phyloP scores from a whole-genome alignment of 2,113 vertebrate genomes.

The Eretmochelys imbricata region DNA sequence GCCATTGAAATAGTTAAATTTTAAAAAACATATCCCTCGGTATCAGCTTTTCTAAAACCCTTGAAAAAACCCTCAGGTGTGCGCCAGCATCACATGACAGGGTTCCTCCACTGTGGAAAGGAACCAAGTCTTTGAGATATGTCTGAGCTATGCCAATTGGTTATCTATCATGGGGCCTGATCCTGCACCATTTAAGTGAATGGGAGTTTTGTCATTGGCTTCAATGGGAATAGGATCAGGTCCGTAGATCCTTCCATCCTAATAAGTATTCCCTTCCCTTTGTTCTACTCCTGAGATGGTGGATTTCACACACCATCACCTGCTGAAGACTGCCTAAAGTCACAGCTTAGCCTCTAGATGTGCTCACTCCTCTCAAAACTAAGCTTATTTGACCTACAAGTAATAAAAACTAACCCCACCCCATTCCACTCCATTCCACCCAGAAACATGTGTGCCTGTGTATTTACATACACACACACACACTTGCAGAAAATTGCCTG shows the following conservation, averaged over 20 bases:
- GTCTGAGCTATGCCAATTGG: accelerated
- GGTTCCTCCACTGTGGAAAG: accelerated
- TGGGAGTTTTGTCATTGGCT: accelerated
- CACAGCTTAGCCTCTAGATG: too few species aligned
- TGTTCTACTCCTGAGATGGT: not conserved
- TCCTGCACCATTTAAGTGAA: accelerated
- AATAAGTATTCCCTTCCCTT: accelerated
- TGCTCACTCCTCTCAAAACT: too few species aligned
- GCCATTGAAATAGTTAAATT: accelerated
- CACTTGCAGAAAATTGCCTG: not conserved
- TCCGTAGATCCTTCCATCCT: accelerated
- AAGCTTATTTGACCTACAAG: too few species aligned
- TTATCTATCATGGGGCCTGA: accelerated
- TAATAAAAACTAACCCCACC: not conserved
- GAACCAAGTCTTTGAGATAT: accelerated
- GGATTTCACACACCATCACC: not conserved
- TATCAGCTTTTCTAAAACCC: accelerated
- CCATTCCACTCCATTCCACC: not conserved
- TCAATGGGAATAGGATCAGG: not conserved
- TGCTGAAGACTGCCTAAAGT: not conserved
- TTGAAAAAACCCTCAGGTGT: accelerated
- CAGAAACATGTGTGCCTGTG: not conserved
- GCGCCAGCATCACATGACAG: accelerated
- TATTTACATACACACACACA: not conserved
- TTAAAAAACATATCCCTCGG: not conserved